Conservation (phyloP, 2,888 invertebrate genomes). For the Sphaeridia pumilis region DNA sequence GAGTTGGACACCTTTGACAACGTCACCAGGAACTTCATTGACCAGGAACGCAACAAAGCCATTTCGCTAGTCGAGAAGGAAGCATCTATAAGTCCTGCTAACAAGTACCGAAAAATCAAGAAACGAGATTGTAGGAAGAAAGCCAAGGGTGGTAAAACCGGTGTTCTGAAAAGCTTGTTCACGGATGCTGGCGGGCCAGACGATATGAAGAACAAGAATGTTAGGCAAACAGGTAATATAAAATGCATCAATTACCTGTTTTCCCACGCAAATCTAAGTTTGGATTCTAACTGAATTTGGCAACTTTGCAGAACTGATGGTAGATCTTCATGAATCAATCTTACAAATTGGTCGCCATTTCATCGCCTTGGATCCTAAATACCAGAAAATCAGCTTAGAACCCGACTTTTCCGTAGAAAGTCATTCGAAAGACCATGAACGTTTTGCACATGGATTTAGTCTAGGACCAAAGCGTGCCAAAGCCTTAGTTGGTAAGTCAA, state of each 20-base stretch:
- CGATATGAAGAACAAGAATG: conserved; percentile 86
- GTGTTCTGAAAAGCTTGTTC: conserved; percentile 46
- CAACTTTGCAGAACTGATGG: conserved; percentile 61
- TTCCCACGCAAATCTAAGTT: too few species aligned
- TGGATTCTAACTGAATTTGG: neutral
- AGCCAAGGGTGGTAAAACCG: conserved; percentile 80
- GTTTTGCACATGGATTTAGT: conserved; percentile 39
- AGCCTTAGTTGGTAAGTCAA: conserved; percentile 64
- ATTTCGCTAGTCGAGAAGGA: conserved; percentile 23
- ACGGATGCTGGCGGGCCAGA: conserved; percentile 67
- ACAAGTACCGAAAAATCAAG: conserved; percentile 27
- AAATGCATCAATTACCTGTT: too few species aligned
- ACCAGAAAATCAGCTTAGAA: conserved; percentile 56
- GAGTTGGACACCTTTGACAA: conserved; percentile 80
- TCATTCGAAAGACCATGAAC: conserved; percentile 84
- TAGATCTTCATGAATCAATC: conserved; percentile 93
- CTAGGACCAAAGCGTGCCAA: conserved; percentile 75
- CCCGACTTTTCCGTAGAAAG: conserved; percentile 95
- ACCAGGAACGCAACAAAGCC: conserved; percentile 22
- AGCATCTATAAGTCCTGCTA: conserved; percentile 15
- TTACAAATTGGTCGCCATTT: conserved; percentile 89
- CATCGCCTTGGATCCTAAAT: conserved; percentile 78
- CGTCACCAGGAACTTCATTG: conserved; percentile 24
- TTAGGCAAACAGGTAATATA: conserved; percentile 74
- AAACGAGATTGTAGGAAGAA: conserved; percentile 66